A percentile compares a stretch with the other conserved stretches of the same genome.
Evolutionary conservation across 2,797 vertebrate species (phyloP).

Genomic region (Astyanax mexicanus): DNA sequence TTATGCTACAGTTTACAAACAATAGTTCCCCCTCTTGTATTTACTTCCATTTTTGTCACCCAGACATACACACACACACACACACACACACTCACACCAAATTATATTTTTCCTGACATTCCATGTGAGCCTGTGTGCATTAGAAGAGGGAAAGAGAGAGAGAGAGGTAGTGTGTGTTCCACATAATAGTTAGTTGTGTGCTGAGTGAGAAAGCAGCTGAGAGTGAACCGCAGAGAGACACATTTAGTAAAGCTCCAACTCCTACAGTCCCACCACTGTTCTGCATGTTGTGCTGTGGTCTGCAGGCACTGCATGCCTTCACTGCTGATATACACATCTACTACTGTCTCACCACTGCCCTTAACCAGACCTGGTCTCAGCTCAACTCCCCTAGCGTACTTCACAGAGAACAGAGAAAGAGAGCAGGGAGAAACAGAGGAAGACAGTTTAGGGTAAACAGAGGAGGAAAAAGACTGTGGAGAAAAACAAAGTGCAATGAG

Average conservation of each 20-base stretch:
- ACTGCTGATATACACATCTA: too few relatives aligned
- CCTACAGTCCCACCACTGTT: background rate
- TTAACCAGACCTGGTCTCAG: background rate
- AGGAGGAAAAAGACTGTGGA: too few relatives aligned
- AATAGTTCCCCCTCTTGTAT: too few relatives aligned
- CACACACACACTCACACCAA: background rate
- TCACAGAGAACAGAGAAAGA: background rate
- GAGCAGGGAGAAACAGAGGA: too few relatives aligned
- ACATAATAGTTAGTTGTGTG: background rate
- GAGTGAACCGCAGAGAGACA: background rate
- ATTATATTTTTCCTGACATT: too few relatives aligned
- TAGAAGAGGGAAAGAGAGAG: background rate
- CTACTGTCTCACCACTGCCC: background rate
- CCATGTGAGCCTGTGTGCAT: background rate
- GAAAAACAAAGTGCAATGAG: too few relatives aligned
- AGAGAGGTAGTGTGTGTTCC: background rate
- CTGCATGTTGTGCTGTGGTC: background rate
- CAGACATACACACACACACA: background rate
- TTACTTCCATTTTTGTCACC: too few relatives aligned
- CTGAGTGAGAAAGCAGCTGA: conserved; percentile 9
- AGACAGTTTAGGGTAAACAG: background rate
- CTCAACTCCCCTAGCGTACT: background rate
- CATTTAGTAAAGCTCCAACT: background rate
- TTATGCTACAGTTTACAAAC: too few relatives aligned
- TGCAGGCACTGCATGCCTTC: background rate